A percentile compares a stretch with the other conserved stretches of the same genome.
Evolutionary conservation across 2,113 vertebrate genomes (phyloP).

Genomic region (Hypomesus transpacificus): DNA sequence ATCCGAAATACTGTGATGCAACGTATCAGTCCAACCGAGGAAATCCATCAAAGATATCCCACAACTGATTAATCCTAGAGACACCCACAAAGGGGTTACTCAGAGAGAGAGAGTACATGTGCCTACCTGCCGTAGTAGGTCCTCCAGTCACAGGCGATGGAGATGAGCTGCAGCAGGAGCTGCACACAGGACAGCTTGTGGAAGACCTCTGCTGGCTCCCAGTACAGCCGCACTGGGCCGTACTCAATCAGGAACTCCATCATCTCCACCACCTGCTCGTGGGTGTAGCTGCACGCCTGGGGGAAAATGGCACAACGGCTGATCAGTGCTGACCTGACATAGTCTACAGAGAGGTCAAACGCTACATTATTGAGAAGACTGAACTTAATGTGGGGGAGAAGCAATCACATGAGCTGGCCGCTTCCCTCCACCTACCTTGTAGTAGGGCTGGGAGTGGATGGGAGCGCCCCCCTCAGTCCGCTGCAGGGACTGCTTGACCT

Average conservation of each 20-base stretch:
- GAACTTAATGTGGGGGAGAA: no score
- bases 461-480: constrained; percentile 93
- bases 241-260: constrained; percentile 98
- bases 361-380: no score
- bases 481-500: constrained; percentile 97
- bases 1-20: background rate
- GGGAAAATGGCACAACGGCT: background rate
- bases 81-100: background rate
- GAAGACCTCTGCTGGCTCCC: constrained; percentile 98
- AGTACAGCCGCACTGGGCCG: constrained; percentile 89
- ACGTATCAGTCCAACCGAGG: no score
- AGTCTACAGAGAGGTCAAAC: no score
- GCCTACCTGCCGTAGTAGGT: constrained; percentile 96
- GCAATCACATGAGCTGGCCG: no score
- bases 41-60: no score
- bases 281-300: constrained; percentile 92
- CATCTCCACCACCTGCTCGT: constrained; percentile 98
- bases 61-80: no score
- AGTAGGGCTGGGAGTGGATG: constrained; percentile 92
- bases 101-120: background rate
- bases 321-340: no score
- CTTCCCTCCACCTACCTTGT: constrained; percentile 77
- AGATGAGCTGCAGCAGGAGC: constrained; percentile 94
- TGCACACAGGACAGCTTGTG: constrained; percentile 96
- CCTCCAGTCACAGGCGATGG: constrained; percentile 97